Evolutionary conservation across 1,140 invertebrate species (phyloP), one percentile per base, ranked within the genome.

Genomic region (Pinna nobilis): DNA sequence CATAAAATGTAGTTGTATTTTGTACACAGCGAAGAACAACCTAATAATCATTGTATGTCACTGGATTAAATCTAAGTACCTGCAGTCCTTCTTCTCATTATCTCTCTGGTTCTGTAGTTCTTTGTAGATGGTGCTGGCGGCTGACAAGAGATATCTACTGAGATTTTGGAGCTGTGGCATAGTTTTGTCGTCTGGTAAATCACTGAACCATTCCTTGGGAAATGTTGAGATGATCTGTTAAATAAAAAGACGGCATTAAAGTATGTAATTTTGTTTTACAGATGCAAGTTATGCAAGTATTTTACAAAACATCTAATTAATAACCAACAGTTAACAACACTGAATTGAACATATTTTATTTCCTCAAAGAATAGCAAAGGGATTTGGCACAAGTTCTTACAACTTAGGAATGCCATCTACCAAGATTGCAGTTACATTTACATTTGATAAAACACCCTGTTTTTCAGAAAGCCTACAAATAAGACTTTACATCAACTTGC

Each of bases 131-230:
- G 30, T 61, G 5, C 50, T 70, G 33, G 88, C 88, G 59, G 81
- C 85, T 49, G 78, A 78, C 11, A 84, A 79, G 15, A 90, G 67
- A 65, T 84, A 90, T 15, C 85, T 70, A 75, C 85, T 87, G n/a
- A 90, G 79, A 50, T 84, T 87, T 69, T 89, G 86, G 30, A 90
- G 70, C 73, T 88, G 84, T 9, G 86, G 86, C 28, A 90, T 59
- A 6, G 88, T 89, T 28, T 76, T 84, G n/a, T 87, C 86, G 9
- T 76, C 82, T 20, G 82, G 76, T 37, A 82, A 59, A 7, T 77
- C 78, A 6, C 63, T 72, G 69, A 90, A 89, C 89, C 89, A 90
- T 30, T 76, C 70, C 65, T 87, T 88, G 5, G 89, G 89, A 28
- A 90, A 81, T 49, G 81, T 83, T 7, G 87, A 83, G 4, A 87